Percentiles rank a stretch among this genome's conserved stretches.
Conservation (phyloP, 2,888 invertebrate species). For the Empis livida region DNA sequence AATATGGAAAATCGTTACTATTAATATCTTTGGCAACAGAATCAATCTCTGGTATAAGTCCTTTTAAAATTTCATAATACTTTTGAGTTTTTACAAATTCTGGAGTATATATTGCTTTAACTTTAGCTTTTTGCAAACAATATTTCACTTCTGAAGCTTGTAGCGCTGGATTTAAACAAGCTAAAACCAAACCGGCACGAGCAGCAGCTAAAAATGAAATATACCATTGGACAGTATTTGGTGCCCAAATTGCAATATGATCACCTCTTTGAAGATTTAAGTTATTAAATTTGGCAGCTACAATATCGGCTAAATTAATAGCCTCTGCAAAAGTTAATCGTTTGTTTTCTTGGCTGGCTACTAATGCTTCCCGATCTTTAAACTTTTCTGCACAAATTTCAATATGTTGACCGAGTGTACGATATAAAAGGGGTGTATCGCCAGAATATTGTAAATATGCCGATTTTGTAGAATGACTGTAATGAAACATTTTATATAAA, state of each 20-base stretch:
- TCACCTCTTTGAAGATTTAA: constrained; percentile 60
- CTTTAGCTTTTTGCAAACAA: constrained; percentile 55
- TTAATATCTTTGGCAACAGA: constrained; percentile 35
- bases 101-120: constrained; percentile 52
- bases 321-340: constrained; percentile 41
- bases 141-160: constrained; percentile 55
- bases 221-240: constrained; percentile 67
- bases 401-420: constrained; percentile 46
- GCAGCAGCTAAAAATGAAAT: constrained; percentile 55
- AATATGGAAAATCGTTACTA: constrained; percentile 35
- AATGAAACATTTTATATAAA: no score
- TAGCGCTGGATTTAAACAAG: constrained; percentile 66
- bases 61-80: constrained; percentile 51
- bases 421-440: constrained; percentile 37
- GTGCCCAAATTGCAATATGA: constrained; percentile 65
- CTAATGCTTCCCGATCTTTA: constrained; percentile 43
- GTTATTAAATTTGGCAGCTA: constrained; percentile 58
- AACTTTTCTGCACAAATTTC: constrained; percentile 40
- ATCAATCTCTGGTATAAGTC: constrained; percentile 45
- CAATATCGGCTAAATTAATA: constrained; percentile 41
- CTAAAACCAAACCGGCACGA: constrained; percentile 57
- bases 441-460: constrained; percentile 43
- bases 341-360: constrained; percentile 41
- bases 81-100: constrained; percentile 48
- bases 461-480: constrained; percentile 4